phyloP scores from a whole-genome alignment of 2,888 invertebrate species.

The Ecdyonurus torrentis region DNA sequence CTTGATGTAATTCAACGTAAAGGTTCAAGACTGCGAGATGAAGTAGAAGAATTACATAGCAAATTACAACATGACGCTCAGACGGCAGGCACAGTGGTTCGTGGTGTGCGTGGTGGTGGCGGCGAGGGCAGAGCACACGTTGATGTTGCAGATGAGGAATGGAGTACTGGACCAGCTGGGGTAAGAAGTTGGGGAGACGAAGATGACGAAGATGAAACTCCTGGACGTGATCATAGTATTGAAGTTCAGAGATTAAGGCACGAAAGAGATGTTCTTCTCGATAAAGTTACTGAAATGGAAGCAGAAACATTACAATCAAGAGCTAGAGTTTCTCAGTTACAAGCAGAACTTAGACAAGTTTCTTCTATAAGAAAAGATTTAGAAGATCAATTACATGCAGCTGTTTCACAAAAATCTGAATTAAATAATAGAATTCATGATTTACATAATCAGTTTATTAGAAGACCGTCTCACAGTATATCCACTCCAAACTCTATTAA shows the following conservation, averaged over 20 bases:
- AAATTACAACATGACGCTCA: conserved; percentile 42
- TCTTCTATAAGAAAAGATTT: conserved; percentile 37
- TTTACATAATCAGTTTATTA: conserved; percentile 31
- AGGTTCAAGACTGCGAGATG: conserved; percentile 50
- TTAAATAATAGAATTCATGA: conserved; percentile 39
- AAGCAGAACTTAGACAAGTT: conserved; percentile 42
- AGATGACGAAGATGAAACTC: neutral
- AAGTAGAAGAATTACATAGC: conserved; percentile 25
- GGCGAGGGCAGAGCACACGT: conserved; percentile 3
- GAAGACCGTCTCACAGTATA: conserved; percentile 9
- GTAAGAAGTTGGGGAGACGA: conserved; percentile 1
- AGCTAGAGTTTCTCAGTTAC: conserved; percentile 45
- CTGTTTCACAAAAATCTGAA: conserved; percentile 36
- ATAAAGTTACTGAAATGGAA: conserved; percentile 56
- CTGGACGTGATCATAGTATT: conserved; percentile 23
- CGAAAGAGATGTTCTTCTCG: conserved; percentile 58
- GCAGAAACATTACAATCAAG: conserved; percentile 51
- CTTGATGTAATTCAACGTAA: conserved; percentile 74
- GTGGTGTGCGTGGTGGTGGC: conserved; percentile 21
- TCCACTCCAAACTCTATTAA: neutral
- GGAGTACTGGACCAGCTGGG: neutral
- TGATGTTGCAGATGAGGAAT: neutral
- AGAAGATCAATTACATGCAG: conserved; percentile 39
- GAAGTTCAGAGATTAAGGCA: conserved; percentile 45
- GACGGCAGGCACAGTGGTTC: too few species aligned